These are phyloP conservation scores for Glaucopsyche alexis DNA, from an alignment of 2,888 invertebrate genomes.

Conservation along the genomic window DNA sequence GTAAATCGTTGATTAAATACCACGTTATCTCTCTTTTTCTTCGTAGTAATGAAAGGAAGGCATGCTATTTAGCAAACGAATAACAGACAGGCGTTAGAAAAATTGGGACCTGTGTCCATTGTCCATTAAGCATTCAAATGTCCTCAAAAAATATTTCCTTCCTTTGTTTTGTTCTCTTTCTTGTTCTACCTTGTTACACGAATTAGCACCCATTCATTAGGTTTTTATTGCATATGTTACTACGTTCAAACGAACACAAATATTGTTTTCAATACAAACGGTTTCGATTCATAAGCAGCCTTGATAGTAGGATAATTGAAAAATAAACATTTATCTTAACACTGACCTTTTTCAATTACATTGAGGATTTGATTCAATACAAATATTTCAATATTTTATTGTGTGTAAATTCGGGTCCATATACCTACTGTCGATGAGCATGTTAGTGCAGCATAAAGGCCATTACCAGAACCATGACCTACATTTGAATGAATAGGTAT, in stretches of 20 bases:
- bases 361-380: constrained; percentile 44
- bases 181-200: too few relatives aligned
- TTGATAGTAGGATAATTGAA: constrained; percentile 63
- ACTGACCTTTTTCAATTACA: constrained; percentile 65
- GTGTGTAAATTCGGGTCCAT: background rate
- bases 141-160: too few relatives aligned
- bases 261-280: constrained; percentile 36
- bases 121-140: too few relatives aligned
- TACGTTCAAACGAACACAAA: background rate
- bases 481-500: background rate
- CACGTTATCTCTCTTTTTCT: too few relatives aligned
- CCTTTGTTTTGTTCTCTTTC: too few relatives aligned
- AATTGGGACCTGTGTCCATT: too few relatives aligned
- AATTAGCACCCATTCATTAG: constrained; percentile 2
- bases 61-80: too few relatives aligned
- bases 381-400: background rate
- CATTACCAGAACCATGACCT: background rate
- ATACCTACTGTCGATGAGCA: background rate
- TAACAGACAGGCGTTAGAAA: too few relatives aligned
- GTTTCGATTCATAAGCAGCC: constrained; percentile 48
- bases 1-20: too few relatives aligned
- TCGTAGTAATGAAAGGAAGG: too few relatives aligned
- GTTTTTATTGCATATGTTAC: constrained; percentile 11
- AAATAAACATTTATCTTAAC: constrained; percentile 59
- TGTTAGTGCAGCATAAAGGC: constrained; percentile 1